A percentile compares a stretch with the other conserved stretches of the same genome.
Conservation (phyloP, 2,113 vertebrate species). For the Corvus moneduloides region DNA sequence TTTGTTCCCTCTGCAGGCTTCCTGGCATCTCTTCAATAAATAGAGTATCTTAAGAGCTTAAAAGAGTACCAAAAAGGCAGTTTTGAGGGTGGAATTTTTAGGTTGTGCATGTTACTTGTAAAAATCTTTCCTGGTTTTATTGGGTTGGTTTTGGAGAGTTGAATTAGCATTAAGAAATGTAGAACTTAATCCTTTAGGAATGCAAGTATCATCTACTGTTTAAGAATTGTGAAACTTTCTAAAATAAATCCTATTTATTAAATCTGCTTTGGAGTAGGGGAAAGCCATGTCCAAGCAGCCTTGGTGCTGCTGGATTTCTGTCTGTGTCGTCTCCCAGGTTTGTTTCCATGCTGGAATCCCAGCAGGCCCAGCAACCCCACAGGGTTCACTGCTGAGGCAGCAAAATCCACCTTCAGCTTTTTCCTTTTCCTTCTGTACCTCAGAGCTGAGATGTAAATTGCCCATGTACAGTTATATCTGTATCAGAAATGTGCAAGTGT, state of each 20-base stretch:
- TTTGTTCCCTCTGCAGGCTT: constrained; percentile 49
- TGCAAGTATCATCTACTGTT: constrained; percentile 61
- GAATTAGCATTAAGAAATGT: constrained; percentile 68
- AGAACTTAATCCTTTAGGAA: constrained; percentile 42
- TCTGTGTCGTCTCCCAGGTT: constrained; percentile 8
- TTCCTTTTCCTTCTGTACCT: neutral
- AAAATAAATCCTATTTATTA: constrained; percentile 65
- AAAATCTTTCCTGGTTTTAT: constrained; percentile 39
- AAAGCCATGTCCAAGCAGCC: neutral
- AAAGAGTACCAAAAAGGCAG: constrained; percentile 33
- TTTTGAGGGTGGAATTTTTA: constrained; percentile 36
- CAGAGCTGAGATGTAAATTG: neutral
- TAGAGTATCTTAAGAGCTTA: constrained; percentile 46
- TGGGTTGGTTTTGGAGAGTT: constrained; percentile 46
- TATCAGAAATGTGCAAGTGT: neutral
- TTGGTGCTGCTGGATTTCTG: constrained; percentile 20
- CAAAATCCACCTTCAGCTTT: neutral
- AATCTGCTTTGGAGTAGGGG: constrained; percentile 40
- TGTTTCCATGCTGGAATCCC: constrained; percentile 22
- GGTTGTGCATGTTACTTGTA: constrained; percentile 36
- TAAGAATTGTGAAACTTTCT: constrained; percentile 67
- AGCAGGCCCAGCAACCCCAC: constrained; percentile 1
- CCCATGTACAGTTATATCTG: neutral
- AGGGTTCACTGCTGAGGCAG: neutral
- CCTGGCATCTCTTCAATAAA: constrained; percentile 42